A percentile compares a stretch with the other conserved stretches of the same genome.
These are phyloP conservation scores for Myopa tessellatipennis DNA, from an alignment of 2,888 invertebrate genomes.

Conservation along the genomic window DNA sequence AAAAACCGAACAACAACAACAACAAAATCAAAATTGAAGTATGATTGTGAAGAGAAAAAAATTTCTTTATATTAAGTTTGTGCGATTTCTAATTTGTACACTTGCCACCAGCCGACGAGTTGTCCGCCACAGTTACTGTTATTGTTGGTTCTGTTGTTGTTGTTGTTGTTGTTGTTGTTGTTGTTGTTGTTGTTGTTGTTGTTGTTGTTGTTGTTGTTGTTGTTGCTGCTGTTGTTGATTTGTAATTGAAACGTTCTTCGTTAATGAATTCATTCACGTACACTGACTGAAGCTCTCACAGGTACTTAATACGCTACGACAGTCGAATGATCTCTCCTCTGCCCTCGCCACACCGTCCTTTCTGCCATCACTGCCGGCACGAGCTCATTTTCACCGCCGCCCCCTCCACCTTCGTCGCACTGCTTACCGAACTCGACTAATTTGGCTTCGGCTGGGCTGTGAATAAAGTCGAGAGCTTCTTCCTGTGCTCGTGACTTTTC, in stretches of 20 bases:
- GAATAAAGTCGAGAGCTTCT: conserved; percentile 12
- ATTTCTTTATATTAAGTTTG: conserved; percentile 11
- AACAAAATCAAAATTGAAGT: background rate
- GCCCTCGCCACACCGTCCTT: too few species aligned
- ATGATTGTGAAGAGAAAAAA: background rate
- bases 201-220: background rate
- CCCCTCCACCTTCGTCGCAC: background rate
- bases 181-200: background rate
- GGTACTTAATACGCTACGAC: background rate
- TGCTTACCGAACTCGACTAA: too few species aligned
- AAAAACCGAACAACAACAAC: background rate
- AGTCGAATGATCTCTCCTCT: background rate
- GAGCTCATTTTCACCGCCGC: background rate
- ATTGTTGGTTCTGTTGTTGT: background rate
- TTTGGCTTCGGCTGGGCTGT: conserved; percentile 1
- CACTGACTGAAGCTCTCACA: conserved; percentile 3
- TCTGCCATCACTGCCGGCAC: too few species aligned
- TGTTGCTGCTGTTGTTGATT: background rate
- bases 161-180: background rate
- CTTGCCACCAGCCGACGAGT: background rate
- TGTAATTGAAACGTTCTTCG: conserved; percentile 32
- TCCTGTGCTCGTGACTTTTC: conserved; percentile 39
- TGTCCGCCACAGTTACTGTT: background rate
- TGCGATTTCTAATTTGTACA: conserved; percentile 34
- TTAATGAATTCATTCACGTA: conserved; percentile 49